Base-by-base conservation (phyloP, 2,888 invertebrate species). In the Hipparchia sbordonii region DNA sequence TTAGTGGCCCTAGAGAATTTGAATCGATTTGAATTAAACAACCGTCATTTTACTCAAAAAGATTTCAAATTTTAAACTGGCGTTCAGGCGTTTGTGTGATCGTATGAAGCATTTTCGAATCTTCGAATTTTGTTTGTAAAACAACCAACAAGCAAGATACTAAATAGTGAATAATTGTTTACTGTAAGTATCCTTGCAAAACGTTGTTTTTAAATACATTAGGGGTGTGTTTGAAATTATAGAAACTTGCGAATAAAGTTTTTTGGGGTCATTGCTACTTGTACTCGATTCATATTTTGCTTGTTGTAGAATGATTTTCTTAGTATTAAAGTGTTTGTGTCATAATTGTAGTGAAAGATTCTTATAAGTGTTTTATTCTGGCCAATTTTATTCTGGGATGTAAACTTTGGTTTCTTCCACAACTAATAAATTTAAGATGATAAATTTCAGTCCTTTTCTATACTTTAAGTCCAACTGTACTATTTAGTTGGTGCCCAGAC, bases 51-150 rank as follows among this genome's bases (percentile, higher is more conserved):
- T 39, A 39, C 2, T 39, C 12, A 60, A 61, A 46, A 2, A 12
- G n/a, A 61, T 13, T 63, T 63, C 6, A 63, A 63, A 63, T 61
- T 61, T n/a, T 9, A 62, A 63, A 61, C 60, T 60, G 60, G 33
- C 59, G 23, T 33, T 23, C 23, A 23, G n/a, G n/a, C n/a, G n/a
- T n/a, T 8, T 45, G 6, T 39, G 10, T 61, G 2, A 39, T 4
- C 39, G 39, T 45, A 33, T 45, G 60, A 61, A 39, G 60, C 60
- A 10, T 61, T 6, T 45, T 61, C 12, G 12, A n/a, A 12, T 39
- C 8, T 8, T 57, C 33, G 39, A 39, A 4, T 61, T 10, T 61
- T 45, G 57, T 57, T 13, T 13, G 13, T 13, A 57, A 57, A 57
- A 57, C 23, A 23, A 48, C 7, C 4, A 48, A 1, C 5, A 6